Evolutionary conservation across 64 coral and sea anemone species (phyloP), one percentile per base, ranked within the genome.

Genomic region (Dendronephthya gigantea): DNA sequence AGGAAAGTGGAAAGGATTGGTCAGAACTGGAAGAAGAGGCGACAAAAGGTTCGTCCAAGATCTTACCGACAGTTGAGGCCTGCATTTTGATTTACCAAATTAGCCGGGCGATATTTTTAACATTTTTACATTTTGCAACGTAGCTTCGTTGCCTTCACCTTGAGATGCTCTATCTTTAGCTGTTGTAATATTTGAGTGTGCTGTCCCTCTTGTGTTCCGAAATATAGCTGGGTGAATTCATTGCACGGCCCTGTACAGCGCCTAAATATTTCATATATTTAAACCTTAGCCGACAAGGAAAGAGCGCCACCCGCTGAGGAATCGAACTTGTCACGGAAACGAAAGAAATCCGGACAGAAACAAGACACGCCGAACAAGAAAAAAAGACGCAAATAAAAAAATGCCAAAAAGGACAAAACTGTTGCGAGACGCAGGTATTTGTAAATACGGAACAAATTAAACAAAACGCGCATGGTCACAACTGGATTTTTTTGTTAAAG

Each of bases 1-100:
- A 98, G 40, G 95, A 98, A 85, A 93, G 92, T 48, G 95, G 92
- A 40, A 98, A 98, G 51, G 92, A 93, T 11, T 98, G 95, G 95
- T 98, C 95, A 4, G 95, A 98, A 41, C 25, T 98, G 43, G 95
- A 98, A 34, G 92, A 93, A 10, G 95, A 98, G 52, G 92, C 95
- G 36, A 89, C 85, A 8, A 76, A 82, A 89, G 95, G 95, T 98
- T 82, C 15, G 55, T 23, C 19, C 1, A 62, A n/a, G n/a, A n/a
- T n/a, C n/a, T n/a, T n/a, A n/a, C n/a, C n/a, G n/a, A n/a, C n/a
- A n/a, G n/a, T n/a, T n/a, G n/a, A n/a, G n/a, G n/a, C n/a, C n/a
- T n/a, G n/a, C n/a, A n/a, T n/a, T n/a, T n/a, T n/a, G n/a, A n/a
- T n/a, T n/a, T n/a, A n/a, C n/a, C n/a, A n/a, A n/a, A n/a, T n/a